Conservation (phyloP, 2,888 invertebrate species). For the Heliconius ethilla region DNA sequence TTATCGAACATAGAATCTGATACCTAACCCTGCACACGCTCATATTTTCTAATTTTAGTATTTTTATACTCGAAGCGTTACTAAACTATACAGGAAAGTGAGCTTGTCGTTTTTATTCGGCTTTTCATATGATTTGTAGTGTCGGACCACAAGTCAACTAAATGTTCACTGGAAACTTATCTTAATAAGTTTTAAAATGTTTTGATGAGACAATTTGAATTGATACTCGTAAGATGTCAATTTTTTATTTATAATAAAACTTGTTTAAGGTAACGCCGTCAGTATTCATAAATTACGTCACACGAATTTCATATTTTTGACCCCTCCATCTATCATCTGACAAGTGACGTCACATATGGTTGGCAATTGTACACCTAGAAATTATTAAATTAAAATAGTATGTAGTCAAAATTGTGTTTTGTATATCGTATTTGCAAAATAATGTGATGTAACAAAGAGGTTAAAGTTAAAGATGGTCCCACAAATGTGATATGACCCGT, state of each 20-base stretch:
- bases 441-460: no score
- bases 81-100: constrained; percentile 77
- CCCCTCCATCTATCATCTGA: no score
- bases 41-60: constrained; percentile 63
- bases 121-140: constrained; percentile 57
- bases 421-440: no score
- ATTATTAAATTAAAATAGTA: no score
- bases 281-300: no score
- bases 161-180: constrained; percentile 39
- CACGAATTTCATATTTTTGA: no score
- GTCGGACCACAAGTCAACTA: constrained; percentile 19
- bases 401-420: no score
- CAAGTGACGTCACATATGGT: no score
- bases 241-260: not conserved
- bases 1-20: constrained; percentile 21
- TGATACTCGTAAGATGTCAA: constrained; percentile 9
- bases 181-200: constrained; percentile 20
- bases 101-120: constrained; percentile 73
- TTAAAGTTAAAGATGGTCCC: no score
- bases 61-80: constrained; percentile 72
- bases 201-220: not conserved
- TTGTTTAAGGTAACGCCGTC: no score
- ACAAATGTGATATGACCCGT: no score
- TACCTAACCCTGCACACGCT: constrained; percentile 48
- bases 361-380: no score